Evolutionary conservation across 2,797 vertebrate genomes (phyloP), one percentile per base, ranked within the genome.

Genomic region (Aythya fuligula): DNA sequence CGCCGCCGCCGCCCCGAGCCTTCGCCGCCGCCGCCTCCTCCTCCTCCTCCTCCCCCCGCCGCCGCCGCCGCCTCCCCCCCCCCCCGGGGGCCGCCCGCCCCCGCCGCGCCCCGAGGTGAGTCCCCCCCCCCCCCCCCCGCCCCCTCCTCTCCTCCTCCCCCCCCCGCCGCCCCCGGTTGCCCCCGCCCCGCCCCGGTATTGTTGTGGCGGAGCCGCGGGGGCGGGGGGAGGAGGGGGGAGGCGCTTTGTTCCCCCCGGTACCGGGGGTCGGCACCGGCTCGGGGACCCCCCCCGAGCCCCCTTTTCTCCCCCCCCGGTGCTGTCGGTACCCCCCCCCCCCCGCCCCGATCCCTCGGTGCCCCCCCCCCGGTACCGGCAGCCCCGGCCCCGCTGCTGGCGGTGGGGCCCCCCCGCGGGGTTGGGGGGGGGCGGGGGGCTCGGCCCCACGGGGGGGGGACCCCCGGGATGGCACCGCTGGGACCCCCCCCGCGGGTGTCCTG

Each of bases 191-290:
- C 78, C 81, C 81, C 67, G 88, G 74, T 74, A 74, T 90, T 85
- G 89, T 90, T 90, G 73, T 85, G 87, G 80, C 67, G 88, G 88
- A 73, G 74, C 74, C 67, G 89, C 89, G 77, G 70, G 76, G 89
- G 74, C 84, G 30, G 90, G 80, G 77, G 85, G 74, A 77, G 78
- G 83, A 71, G 85, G 66, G 80, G 82, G 84, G 38, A 74, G 83
- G 74, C 70, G 82, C 89, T 91, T 87, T 91, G 84, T 87, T 87
- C 65, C 57, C 73, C 8, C 41, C 36, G 36, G 7, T 36, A 36
- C 36, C 36, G 36, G 36, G 36, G 36, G 36, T 36, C 36, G 36
- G 36, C 36, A 36, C 36, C 36, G 36, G 36, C 36, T 36, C 36
- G 36, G 36, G 36, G 36, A 36, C 36, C 36, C 36, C 36, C 36